These are phyloP conservation scores for Burhinus bistriatus DNA, from an alignment of 2,113 vertebrate species.

Conservation along the genomic window DNA sequence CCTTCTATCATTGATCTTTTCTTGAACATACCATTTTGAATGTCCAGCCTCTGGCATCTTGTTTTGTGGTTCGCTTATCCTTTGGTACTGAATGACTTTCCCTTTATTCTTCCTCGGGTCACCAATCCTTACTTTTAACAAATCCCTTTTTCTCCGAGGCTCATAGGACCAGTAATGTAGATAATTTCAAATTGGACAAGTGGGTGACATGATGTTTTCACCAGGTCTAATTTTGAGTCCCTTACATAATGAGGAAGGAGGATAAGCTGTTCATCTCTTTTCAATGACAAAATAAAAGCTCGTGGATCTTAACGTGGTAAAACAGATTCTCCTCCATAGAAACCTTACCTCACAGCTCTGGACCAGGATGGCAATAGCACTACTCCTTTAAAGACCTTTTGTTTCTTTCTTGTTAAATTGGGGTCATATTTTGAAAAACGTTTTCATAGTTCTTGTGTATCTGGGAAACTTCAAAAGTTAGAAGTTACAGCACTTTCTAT, in stretches of 20 bases:
- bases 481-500: neutral
- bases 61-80: neutral
- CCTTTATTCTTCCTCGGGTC: neutral
- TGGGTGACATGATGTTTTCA: neutral
- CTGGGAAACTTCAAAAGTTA: neutral
- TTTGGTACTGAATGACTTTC: neutral
- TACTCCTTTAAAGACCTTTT: neutral
- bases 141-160: neutral
- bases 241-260: neutral
- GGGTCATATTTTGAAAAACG: neutral
- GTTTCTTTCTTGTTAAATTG: neutral
- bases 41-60: neutral
- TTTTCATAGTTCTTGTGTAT: neutral
- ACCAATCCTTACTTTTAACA: neutral
- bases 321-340: neutral
- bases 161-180: neutral
- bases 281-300: neutral
- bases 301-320: neutral
- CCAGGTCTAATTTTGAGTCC: neutral
- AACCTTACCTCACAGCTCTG: neutral
- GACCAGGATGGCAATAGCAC: neutral
- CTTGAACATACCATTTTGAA: neutral
- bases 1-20: neutral
- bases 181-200: neutral
- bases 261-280: neutral